Percentiles rank a stretch among this genome's conserved stretches.
Conservation (phyloP, 2,113 vertebrate genomes). For the Heptranchias perlo region DNA sequence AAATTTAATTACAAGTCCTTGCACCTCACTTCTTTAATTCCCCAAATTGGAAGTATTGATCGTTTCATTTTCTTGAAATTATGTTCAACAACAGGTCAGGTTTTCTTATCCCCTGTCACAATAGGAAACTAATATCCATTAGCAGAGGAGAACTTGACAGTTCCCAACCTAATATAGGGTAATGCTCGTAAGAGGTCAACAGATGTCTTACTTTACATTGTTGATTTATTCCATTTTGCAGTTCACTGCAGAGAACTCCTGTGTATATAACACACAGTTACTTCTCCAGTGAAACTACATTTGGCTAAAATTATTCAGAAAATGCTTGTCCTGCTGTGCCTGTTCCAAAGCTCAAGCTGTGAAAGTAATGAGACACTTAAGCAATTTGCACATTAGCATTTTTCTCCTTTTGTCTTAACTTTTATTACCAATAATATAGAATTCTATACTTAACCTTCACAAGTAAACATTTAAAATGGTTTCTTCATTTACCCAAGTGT, state of each 20-base stretch:
- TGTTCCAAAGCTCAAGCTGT: not conserved
- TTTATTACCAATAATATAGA: not conserved
- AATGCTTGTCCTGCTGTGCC: not conserved
- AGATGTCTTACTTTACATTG: not conserved
- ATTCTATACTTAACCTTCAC: not conserved
- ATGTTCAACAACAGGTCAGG: not conserved
- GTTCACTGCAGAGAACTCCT: not conserved
- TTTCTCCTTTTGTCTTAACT: constrained; percentile 4
- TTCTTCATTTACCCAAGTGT: not conserved
- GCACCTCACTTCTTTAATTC: not conserved
- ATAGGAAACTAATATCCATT: not conserved
- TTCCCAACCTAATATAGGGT: not conserved
- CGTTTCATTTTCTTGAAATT: not conserved
- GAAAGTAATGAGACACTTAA: constrained; percentile 32
- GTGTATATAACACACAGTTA: not conserved
- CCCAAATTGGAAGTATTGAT: not conserved
- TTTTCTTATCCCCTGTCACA: not conserved
- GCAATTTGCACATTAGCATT: constrained; percentile 8
- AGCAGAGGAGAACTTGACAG: not conserved
- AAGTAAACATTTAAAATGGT: not conserved
- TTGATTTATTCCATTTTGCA: constrained; percentile 2
- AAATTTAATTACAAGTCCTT: not conserved
- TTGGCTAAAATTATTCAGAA: constrained; percentile 12
- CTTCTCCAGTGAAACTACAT: not conserved
- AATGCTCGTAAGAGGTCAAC: not conserved